Base-by-base conservation (phyloP, 1,140 invertebrate genomes). In the Caerostris extrusa region DNA sequence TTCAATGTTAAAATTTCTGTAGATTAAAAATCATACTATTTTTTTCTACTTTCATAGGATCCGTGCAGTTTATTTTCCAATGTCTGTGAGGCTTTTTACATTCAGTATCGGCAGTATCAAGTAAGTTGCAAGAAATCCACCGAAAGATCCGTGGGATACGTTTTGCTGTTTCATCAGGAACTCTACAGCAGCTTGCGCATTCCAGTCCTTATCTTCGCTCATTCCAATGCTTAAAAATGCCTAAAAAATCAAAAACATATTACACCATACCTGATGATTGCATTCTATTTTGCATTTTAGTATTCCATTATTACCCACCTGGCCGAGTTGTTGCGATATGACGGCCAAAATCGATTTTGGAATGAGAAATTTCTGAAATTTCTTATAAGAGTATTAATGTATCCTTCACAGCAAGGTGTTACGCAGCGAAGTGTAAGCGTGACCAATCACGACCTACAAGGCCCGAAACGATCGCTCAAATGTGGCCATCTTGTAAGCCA, bases 61-160 rank as follows among this genome's bases (percentile, higher is more conserved):
- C 77, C 10, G 77, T 82, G 34, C 77, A 82, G n/a, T 82, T 82
- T n/a, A 82, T 82, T 10, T 53, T 82, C 12, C 77, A 82, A 82
- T 82, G 50, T 82, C 77, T 82, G 77, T 3, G 3, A 82, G 34
- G 17, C n/a, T 82, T 82, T 82, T 82, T 53, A 10, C 50, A 53
- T 82, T 82, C n/a, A 82, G 77, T 34, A 82, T 53, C 34, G 77
- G 77, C 8, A 82, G 34, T 82, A 82, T 82, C 50, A 82, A 34
- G 34, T n/a, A 19, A 53, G 77, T 82, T 34, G 77, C n/a, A 3
- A 82, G 77, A 12, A 82, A n/a, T 17, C 34, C 77, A 10, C 50
- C n/a, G n/a, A 67, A 67, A 14, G 64, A 67, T 19, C n/a, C n/a
- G 34, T 82, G 8, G 0, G 34, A n/a, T 34, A 1, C 34, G 12